phyloP scores from a whole-genome alignment of 1,140 invertebrate species.

The Cyclina sinensis region DNA sequence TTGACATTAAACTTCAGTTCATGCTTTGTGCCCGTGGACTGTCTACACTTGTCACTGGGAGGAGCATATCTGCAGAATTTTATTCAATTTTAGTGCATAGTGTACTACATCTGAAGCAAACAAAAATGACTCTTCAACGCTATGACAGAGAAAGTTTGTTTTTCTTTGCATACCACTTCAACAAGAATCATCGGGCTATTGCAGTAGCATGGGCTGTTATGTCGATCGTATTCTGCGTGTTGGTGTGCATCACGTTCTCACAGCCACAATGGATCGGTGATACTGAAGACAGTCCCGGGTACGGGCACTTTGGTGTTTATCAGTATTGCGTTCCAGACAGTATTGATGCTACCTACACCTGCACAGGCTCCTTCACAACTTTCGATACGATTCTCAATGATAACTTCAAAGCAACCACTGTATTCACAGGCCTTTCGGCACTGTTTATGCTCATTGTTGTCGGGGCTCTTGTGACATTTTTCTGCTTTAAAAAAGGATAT shows the following conservation, averaged over 20 bases:
- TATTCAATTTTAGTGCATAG: neutral
- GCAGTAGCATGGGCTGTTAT: slow-evolving; percentile 99
- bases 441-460: slow-evolving; percentile 94
- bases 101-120: neutral
- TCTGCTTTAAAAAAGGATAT: slow-evolving; percentile 96
- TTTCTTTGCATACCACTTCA: slow-evolving; percentile 60
- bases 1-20: neutral
- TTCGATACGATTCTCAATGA: slow-evolving; percentile 93
- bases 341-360: slow-evolving; percentile 84
- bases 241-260: slow-evolving; percentile 96
- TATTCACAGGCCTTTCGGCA: slow-evolving; percentile 94
- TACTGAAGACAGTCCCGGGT: slow-evolving; percentile 92
- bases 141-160: slow-evolving; percentile 64
- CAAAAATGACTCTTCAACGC: slow-evolving; percentile 55
- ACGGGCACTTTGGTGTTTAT: slow-evolving; percentile 96
- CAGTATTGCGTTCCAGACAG: slow-evolving; percentile 90
- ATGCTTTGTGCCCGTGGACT: slow-evolving; percentile 19
- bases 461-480: slow-evolving; percentile 93
- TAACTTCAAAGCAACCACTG: slow-evolving; percentile 90
- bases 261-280: slow-evolving; percentile 97
- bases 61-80: neutral
- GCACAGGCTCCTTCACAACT: slow-evolving; percentile 94
- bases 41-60: neutral
- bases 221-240: slow-evolving; percentile 97
- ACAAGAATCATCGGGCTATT: slow-evolving; percentile 91